Conservation (phyloP, 2,797 vertebrate species). For the Premnoplex brunnescens region DNA sequence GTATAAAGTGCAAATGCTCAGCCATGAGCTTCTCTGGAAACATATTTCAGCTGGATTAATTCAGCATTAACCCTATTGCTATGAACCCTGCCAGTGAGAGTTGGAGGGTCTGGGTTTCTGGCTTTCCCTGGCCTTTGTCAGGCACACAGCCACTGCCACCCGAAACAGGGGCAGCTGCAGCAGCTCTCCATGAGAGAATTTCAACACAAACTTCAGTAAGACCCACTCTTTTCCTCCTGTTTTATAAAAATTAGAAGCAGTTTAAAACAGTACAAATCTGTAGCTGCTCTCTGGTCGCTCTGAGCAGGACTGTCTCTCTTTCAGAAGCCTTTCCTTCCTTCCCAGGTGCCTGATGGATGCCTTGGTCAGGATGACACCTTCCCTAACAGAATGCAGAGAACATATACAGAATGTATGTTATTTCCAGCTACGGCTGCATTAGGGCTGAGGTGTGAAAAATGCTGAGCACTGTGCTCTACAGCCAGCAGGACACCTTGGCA, state of each 20-base stretch:
- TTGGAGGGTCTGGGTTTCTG: background rate
- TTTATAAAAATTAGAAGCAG: background rate
- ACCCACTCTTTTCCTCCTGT: background rate
- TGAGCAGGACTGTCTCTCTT: background rate
- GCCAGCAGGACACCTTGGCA: background rate
- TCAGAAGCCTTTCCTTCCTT: background rate
- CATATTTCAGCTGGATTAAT: background rate
- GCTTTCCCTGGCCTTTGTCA: background rate
- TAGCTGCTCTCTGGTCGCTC: background rate
- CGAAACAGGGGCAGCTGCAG: background rate
- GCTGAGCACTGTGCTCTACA: background rate
- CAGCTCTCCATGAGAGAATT: background rate
- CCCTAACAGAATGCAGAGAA: rapidly evolving
- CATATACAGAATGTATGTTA: rapidly evolving
- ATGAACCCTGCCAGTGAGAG: background rate
- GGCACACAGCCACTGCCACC: background rate
- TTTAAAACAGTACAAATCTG: background rate
- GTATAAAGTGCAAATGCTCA: background rate
- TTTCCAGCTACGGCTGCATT: background rate
- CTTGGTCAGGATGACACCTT: background rate
- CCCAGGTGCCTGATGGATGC: background rate
- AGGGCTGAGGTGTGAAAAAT: background rate
- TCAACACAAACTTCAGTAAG: background rate
- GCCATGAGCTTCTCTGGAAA: background rate
- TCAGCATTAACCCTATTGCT: background rate